phyloP scores from a whole-genome alignment of 2,797 vertebrate genomes.

The Liparis tanakae region DNA sequence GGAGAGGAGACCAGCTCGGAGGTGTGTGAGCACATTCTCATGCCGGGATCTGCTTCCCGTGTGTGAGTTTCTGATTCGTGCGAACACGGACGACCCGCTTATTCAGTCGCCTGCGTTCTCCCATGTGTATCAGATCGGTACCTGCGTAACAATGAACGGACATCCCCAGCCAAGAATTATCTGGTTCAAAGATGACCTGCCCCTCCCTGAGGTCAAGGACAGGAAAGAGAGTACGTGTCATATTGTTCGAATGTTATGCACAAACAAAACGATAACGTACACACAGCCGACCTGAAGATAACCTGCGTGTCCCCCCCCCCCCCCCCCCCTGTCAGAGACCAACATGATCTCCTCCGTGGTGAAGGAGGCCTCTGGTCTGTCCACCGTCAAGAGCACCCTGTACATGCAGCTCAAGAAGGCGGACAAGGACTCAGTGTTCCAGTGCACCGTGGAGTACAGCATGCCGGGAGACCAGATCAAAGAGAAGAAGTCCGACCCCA shows the following conservation, averaged over 20 bases:
- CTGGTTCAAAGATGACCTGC: conserved; percentile 86
- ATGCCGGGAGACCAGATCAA: conserved; percentile 69
- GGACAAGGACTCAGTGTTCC: conserved; percentile 83
- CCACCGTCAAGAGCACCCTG: conserved; percentile 83
- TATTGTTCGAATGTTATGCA: background rate
- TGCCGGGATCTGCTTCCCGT: background rate
- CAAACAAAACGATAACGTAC: background rate
- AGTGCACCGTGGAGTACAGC: conserved; percentile 84
- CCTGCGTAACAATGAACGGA: conserved; percentile 84
- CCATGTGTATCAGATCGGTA: conserved; percentile 80
- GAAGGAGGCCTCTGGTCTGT: conserved; percentile 87
- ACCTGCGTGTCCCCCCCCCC: background rate
- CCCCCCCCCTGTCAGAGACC: conserved; percentile 72
- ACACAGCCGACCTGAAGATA: background rate
- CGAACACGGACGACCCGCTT: background rate
- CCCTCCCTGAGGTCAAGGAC: conserved; percentile 80
- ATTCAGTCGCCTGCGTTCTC: background rate
- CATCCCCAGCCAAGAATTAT: conserved; percentile 84
- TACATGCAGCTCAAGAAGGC: conserved; percentile 83
- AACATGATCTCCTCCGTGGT: conserved; percentile 82
- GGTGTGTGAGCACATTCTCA: conserved; percentile 49
- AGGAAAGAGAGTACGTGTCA: conserved; percentile 75
- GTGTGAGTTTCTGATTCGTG: background rate
- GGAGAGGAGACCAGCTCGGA: conserved; percentile 51
- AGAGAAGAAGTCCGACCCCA: conserved; percentile 75